A percentile compares a stretch with the other conserved stretches of the same genome.
Evolutionary conservation across 1,140 invertebrate genomes (phyloP).

Genomic region (Triops longicaudatus): DNA sequence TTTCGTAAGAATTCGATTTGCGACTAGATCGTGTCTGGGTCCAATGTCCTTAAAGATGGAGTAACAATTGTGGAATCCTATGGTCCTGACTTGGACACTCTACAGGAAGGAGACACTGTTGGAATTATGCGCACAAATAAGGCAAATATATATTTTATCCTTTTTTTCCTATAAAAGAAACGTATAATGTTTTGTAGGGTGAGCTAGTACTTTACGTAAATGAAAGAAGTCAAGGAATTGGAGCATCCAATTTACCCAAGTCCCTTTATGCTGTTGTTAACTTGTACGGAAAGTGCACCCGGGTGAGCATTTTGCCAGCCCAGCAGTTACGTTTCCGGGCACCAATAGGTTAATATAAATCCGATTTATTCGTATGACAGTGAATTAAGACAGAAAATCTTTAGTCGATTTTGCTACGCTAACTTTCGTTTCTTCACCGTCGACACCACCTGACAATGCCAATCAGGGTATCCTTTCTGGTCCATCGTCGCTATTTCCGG

Average conservation of each 20-base stretch:
- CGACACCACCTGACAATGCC: background rate
- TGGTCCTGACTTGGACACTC: conserved; percentile 68
- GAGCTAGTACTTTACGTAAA: conserved; percentile 85
- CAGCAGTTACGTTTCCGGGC: background rate
- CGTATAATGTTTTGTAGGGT: conserved; percentile 43
- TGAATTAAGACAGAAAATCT: background rate
- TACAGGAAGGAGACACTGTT: conserved; percentile 74
- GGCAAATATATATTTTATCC: conserved; percentile 44
- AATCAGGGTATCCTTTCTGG: background rate
- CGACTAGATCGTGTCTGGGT: conserved; percentile 67
- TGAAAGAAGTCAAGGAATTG: conserved; percentile 76
- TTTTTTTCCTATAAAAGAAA: background rate
- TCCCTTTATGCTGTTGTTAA: conserved; percentile 77
- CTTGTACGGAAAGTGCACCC: conserved; percentile 86
- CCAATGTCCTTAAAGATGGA: conserved; percentile 73
- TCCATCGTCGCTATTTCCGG: background rate
- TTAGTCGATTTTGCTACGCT: background rate
- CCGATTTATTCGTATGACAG: background rate
- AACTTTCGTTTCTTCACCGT: background rate
- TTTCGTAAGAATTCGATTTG: conserved; percentile 29
- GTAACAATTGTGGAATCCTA: conserved; percentile 68
- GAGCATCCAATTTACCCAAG: conserved; percentile 63
- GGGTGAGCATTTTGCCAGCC: conserved; percentile 46
- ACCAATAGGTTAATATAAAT: background rate
- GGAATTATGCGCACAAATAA: conserved; percentile 71